Percentiles rank a stretch among this genome's conserved stretches.
Evolutionary conservation across 2,113 vertebrate species (phyloP).

Genomic region (Larimichthys polyactis): DNA sequence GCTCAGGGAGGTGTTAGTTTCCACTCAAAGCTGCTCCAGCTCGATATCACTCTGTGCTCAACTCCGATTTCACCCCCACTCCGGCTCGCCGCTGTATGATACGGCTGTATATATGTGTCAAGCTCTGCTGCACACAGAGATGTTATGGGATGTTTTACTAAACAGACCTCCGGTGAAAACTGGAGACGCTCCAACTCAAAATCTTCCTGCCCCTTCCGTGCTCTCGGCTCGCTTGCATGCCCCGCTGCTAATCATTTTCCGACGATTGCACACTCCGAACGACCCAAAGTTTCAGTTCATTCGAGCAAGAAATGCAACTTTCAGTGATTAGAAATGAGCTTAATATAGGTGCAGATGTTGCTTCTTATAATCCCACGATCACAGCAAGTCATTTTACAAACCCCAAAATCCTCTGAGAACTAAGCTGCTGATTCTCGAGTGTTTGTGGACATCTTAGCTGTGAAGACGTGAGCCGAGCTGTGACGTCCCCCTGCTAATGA

Average conservation of each 20-base stretch:
- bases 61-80: too few relatives aligned
- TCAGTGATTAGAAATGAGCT: neutral
- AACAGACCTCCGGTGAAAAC: neutral
- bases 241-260: too few relatives aligned
- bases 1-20: too few relatives aligned
- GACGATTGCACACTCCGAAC: too few relatives aligned
- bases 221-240: too few relatives aligned
- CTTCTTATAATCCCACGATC: conserved; percentile 1
- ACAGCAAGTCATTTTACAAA: neutral
- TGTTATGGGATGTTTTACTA: conserved; percentile 11
- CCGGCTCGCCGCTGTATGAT: too few relatives aligned
- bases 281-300: neutral
- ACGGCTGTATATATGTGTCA: neutral
- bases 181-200: too few relatives aligned
- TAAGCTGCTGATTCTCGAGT: conserved; percentile 5
- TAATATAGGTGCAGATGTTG: neutral
- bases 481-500: conserved; percentile 9
- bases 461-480: conserved; percentile 13
- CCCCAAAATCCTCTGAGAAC: neutral
- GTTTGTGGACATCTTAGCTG: conserved; percentile 1
- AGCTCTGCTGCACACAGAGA: conserved; percentile 3
- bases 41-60: too few relatives aligned
- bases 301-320: neutral
- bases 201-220: too few relatives aligned
- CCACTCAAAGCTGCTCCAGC: too few relatives aligned